Base-by-base conservation (phyloP, 2,888 invertebrate species). In the Argyresthia albistria region DNA sequence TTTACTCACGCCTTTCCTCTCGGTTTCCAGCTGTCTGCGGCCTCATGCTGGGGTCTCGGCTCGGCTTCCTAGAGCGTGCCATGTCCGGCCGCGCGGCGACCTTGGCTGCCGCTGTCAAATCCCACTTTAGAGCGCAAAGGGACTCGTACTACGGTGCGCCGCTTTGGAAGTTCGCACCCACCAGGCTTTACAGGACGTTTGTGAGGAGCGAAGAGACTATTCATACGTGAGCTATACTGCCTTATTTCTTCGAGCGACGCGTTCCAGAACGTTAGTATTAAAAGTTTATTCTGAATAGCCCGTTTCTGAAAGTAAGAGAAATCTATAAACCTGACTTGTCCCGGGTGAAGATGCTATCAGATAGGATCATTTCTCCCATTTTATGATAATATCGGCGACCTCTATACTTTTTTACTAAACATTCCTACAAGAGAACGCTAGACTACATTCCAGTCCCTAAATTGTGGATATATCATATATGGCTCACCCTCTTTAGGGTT, bases 141-240 rank as follows among this genome's bases (percentile, higher is more conserved):
- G 95, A 96, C 69, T 93, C 95, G 0, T 93, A 92, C 73, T 96
- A 93, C 70, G 95, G 95, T 0, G 88, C 94, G 42, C 95, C 95
- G 0, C 74, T 94, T 53, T 96, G 95, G 95, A 95, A 95, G 76
- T 89, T 93, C 56, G 89, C 93, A 12, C 91, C 93, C 0, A 95
- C 95, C 0, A 79, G 88, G 49, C 89, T 93, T 0, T 96, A 95
- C 71, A 89, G 87, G 52, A 90, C 91, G 4, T 91, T 95, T 58
- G 90, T 90, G 11, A 78, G 88, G 57, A 93, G 93, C 73, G 96
- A 96, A 73, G 94, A 95, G 64, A 90, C 89, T 53, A 93, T 96
- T 69, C 95, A 96, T 72, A 90, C 91, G 93, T 93, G 86, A 89
- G 92, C 71, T 6, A 25, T 25, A 25, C 2, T 25, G 25, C 6